Percentiles rank a stretch among this genome's conserved stretches.
Evolutionary conservation across 2,888 invertebrate genomes (phyloP).

Genomic region (Heliconius cydno): DNA sequence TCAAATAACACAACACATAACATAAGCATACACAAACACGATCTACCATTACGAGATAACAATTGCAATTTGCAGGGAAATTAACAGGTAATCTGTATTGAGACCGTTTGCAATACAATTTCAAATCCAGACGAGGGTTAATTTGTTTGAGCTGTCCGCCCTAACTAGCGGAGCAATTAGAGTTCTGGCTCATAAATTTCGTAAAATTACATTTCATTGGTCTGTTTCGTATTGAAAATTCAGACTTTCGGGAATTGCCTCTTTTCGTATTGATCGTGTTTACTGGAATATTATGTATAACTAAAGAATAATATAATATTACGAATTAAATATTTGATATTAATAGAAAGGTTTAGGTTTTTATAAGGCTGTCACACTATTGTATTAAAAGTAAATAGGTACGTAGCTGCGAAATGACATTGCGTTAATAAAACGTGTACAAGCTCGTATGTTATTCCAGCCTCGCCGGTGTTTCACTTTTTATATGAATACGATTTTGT

Average conservation of each 20-base stretch:
- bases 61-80: constrained; percentile 44
- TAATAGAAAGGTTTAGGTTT: neutral
- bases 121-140: constrained; percentile 41
- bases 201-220: constrained; percentile 28
- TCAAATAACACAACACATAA: neutral
- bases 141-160: constrained; percentile 40
- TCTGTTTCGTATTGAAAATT: constrained; percentile 22
- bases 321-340: neutral
- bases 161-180: constrained; percentile 33
- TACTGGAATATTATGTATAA: neutral
- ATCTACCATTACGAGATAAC: constrained; percentile 38
- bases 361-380: neutral
- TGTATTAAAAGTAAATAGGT: neutral
- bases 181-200: constrained; percentile 31
- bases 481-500: neutral
- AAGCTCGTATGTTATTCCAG: neutral
- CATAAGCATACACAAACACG: constrained; percentile 2
- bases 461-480: neutral
- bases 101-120: constrained; percentile 45
- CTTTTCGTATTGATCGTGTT: neutral
- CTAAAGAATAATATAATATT: neutral
- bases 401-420: neutral
- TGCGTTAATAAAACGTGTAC: too few relatives aligned
- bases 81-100: constrained; percentile 46
- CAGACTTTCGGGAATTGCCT: constrained; percentile 1